Base-by-base conservation (phyloP, 2,797 vertebrate genomes). In the Garrulus glandarius region DNA sequence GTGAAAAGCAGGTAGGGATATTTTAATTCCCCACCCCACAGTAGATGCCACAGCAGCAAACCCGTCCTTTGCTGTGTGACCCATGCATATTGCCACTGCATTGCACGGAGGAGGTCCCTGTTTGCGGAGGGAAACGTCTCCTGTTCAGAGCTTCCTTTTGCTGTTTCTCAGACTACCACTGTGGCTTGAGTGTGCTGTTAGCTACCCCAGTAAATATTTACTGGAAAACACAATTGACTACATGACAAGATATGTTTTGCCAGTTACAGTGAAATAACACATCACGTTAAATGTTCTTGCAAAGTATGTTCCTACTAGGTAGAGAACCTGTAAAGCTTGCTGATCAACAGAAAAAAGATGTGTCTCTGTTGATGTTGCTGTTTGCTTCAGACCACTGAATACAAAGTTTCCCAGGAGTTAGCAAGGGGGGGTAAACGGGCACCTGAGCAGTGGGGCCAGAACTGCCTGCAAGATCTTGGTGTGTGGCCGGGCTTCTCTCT, bases 241-340 rank as follows among this genome's bases (percentile, higher is more conserved):
- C 3, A 1, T 34, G 12, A 29, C 11, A 16, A 32, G 30, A 8
- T 65, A 27, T 71, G 15, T 60, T 88, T 76, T 79, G 17, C 20
- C 18, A 14, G 34, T 65, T 77, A 46, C 34, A 27, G 19, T 83
- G 72, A 81, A 69, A 81, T 75, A 89, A 56, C n/a, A 36, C 16
- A 39, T 63, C 11, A 18, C 0, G 0, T 50, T 81, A 47, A 78
- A 57, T 22, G 36, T 52, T 47, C 12, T 2, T 68, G 20, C 2
- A 4, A 60, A 72, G 46, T 44, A 17, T 6, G 26, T 64, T 83
- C n/a, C 18, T 57, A 1, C 8, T 21, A 18, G 26, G 23, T 46
- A 50, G 55, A 64, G 10, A 47, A 68, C 10, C 30, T 34, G 26
- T 9, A 52, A 32, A 75, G 20, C 30, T 70, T 77, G 24, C 14